These are phyloP conservation scores for Machimus rusticus DNA, from an alignment of 2,888 invertebrate genomes.

Conservation along the genomic window DNA sequence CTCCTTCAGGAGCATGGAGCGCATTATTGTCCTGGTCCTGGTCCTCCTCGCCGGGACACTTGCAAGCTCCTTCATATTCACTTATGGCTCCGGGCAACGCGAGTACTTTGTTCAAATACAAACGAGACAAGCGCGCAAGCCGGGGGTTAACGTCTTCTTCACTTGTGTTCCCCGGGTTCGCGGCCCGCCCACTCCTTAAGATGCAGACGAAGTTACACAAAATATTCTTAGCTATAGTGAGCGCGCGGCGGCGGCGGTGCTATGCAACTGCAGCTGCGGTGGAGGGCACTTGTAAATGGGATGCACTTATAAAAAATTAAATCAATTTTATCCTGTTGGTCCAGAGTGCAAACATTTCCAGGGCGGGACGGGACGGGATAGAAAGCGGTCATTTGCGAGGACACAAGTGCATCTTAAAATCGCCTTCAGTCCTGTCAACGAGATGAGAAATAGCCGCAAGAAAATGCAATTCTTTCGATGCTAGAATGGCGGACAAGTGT, in stretches of 20 bases:
- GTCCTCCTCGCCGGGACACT: not conserved
- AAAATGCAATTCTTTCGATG: not conserved
- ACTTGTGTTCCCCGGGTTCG: not conserved
- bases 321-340: not conserved
- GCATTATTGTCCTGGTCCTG: not conserved
- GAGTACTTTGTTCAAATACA: not conserved
- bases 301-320: conserved; percentile 1
- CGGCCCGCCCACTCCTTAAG: not conserved
- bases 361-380: not conserved
- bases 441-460: not conserved
- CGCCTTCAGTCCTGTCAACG: not conserved
- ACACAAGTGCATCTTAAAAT: not conserved
- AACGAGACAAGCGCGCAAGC: not conserved
- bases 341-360: not conserved
- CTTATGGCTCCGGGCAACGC: conserved; percentile 1
- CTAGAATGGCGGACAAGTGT: not conserved
- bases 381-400: not conserved
- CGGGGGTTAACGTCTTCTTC: not conserved
- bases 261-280: not conserved
- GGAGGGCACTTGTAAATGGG: not conserved
- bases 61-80: conserved; percentile 4
- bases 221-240: not conserved
- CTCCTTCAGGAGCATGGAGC: not conserved
- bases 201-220: not conserved
- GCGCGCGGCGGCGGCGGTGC: not conserved